Evolutionary conservation across 2,888 invertebrate genomes (phyloP).

Genomic region (Ommatoiulus sabulosus): DNA sequence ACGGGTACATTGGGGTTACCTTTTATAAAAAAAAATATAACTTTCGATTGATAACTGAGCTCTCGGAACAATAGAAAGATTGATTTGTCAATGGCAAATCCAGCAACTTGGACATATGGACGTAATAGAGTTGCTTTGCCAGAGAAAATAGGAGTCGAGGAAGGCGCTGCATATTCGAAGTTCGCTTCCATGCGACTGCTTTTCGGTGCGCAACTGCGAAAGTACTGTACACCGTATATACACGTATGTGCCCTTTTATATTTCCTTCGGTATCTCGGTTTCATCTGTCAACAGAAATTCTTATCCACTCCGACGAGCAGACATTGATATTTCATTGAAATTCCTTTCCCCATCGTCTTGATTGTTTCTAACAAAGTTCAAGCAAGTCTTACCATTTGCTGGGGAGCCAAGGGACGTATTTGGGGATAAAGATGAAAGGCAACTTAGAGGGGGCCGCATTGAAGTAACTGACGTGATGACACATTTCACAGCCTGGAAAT

Average conservation of each 20-base stretch:
- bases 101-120: not conserved
- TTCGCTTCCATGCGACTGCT: slow-evolving; percentile 32
- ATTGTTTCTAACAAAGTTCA: slow-evolving; percentile 54
- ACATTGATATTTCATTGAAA: slow-evolving; percentile 56
- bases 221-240: not conserved
- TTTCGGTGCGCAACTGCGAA: not conserved
- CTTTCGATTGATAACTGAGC: too few species aligned
- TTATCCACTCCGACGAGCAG: slow-evolving; percentile 52
- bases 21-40: too few species aligned
- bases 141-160: slow-evolving; percentile 11
- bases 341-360: slow-evolving; percentile 53
- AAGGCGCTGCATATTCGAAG: slow-evolving; percentile 1
- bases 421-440: slow-evolving; percentile 48
- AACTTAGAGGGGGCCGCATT: slow-evolving; percentile 45
- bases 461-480: slow-evolving; percentile 53
- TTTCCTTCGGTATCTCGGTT: slow-evolving; percentile 44
- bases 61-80: too few species aligned
- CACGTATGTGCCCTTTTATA: not conserved
- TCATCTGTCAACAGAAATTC: slow-evolving; percentile 56
- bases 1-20: too few species aligned
- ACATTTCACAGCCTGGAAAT: slow-evolving; percentile 53
- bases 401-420: slow-evolving; percentile 46
- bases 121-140: not conserved
- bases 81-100: not conserved
- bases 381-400: slow-evolving; percentile 50